Evolutionary conservation across 2,113 vertebrate species (phyloP), one percentile per base, ranked within the genome.

Genomic region (Myrmophylax atrothorax): DNA sequence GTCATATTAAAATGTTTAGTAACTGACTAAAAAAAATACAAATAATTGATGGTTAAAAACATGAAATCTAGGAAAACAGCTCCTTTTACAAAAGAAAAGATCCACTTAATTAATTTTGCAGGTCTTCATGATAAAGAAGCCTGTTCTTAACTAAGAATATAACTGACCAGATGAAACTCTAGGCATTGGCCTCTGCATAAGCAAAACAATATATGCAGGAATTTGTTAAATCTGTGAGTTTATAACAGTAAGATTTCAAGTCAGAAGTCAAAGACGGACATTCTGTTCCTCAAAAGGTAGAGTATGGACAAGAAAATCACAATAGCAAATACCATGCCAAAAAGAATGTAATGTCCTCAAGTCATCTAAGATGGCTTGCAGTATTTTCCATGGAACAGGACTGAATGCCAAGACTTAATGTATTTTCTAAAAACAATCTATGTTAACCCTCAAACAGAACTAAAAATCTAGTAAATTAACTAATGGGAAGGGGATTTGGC

Each of bases 381-480:
- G 81, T 49, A 86, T 87, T 94, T 95, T 73, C 49, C 56, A 49
- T 63, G 24, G 35, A 94, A 69, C 4, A 37, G 18, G 42, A 42
- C 4, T 47, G 23, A 94, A 66, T 85, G 63, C 67, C 44, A 93
- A 93, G 62, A 56, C 29, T 76, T 62, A 35, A 70, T 59, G 40
- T 37, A 37, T 37, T 87, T 87, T 38, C 19, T 84, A 69, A 88
- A 88, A 88, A 72, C 26, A 78, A 26, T 28, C 70, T 66, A 44
- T 38, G 10, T 69, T 76, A 92, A 92, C 63, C 12, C 46, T 55
- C 73, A 85, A 74, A 42, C 25, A 84, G 56, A 93, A 76, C 47
- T 95, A 66, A 84, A 94, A 83, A 33, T 50, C 14, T 16, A 82
- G 59, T 50, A 85, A 94, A 64, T 35, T 90, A 91, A 87, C 53